Conservation (phyloP, 2,113 vertebrate genomes). For the Cricetomys ansorgei region DNA sequence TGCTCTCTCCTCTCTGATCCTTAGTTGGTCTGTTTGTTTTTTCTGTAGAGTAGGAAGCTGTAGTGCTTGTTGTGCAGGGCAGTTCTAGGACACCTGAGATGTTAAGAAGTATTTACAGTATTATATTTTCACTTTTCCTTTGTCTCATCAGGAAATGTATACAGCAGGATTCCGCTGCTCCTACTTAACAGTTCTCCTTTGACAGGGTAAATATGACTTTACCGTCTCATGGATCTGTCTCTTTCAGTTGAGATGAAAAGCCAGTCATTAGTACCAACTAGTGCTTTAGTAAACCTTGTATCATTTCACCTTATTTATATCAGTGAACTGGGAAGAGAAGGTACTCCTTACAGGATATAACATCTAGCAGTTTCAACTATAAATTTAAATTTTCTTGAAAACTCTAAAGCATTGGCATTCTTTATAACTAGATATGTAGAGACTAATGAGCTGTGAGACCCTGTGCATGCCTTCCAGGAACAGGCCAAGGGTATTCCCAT, state of each 20-base stretch:
- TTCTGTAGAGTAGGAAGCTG: neutral
- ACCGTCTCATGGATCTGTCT: neutral
- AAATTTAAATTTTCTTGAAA: neutral
- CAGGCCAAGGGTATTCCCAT: rapidly evolving
- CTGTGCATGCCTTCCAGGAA: neutral
- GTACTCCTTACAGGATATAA: neutral
- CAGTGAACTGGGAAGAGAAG: neutral
- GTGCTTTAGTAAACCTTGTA: neutral
- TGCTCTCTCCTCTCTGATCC: neutral
- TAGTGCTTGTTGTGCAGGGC: neutral
- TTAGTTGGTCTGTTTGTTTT: neutral
- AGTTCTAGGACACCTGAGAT: neutral
- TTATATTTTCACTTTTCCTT: neutral
- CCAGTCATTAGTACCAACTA: neutral
- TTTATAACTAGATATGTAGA: neutral
- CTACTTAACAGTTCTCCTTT: neutral
- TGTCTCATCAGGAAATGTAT: neutral
- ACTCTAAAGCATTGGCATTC: neutral
- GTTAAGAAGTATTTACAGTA: neutral
- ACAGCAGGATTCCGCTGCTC: neutral
- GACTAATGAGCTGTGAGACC: no score
- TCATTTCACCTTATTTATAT: neutral
- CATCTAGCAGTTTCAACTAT: neutral
- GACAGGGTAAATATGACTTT: neutral
- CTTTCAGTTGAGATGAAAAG: neutral